These are phyloP conservation scores for Pteronotus mesoamericanus DNA, from an alignment of 2,797 vertebrate species.

Conservation along the genomic window DNA sequence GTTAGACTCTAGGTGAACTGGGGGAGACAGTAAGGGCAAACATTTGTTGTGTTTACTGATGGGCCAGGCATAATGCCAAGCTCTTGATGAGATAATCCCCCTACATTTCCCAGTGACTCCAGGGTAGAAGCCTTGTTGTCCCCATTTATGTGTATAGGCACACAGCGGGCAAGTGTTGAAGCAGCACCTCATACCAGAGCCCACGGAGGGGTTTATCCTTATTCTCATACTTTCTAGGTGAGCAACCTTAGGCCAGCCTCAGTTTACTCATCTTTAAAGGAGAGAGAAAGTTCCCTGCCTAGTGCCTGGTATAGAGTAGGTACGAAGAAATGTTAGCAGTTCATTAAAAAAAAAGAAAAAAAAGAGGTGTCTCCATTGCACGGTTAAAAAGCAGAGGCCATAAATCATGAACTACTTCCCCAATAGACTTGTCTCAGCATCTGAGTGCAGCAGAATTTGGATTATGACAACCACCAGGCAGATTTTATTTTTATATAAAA, in stretches of 20 bases:
- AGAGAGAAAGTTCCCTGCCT: background rate
- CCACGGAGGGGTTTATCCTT: background rate
- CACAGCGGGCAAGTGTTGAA: background rate
- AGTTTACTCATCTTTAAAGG: background rate
- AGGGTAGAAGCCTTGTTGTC: background rate
- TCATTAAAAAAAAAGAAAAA: background rate
- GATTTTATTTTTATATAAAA: conserved; percentile 14
- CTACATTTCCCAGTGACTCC: background rate
- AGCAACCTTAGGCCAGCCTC: background rate
- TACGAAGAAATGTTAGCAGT: background rate
- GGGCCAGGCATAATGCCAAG: background rate
- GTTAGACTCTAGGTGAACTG: background rate
- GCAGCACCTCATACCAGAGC: background rate
- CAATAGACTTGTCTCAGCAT: conserved; percentile 61
- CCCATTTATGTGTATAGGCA: background rate
- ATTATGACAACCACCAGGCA: conserved; percentile 60
- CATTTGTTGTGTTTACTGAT: background rate
- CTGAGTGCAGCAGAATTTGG: conserved; percentile 56
- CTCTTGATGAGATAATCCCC: background rate
- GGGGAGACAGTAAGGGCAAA: background rate
- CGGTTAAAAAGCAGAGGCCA: conserved; percentile 40
- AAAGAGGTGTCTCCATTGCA: background rate
- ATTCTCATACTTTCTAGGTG: background rate
- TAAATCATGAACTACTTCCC: conserved; percentile 65
- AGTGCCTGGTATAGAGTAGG: background rate